phyloP scores from a whole-genome alignment of 2,113 vertebrate genomes.

The Lucifuga dentata region DNA sequence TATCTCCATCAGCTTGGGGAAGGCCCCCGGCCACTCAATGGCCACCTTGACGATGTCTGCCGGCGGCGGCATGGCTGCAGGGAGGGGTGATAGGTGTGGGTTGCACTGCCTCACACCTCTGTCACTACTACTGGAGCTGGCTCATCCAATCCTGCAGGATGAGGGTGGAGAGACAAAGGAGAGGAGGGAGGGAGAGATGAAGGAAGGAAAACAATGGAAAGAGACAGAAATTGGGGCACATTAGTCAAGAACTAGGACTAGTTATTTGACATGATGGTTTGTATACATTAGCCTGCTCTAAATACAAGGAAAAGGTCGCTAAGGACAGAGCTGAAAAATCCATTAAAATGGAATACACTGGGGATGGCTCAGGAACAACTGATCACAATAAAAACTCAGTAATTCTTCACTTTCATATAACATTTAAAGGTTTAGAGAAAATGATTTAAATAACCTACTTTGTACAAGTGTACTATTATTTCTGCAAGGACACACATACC shows the following conservation, averaged over 20 bases:
- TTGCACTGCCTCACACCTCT: slow-evolving; percentile 67
- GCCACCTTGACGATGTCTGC: slow-evolving; percentile 98
- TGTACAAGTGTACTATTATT: not conserved
- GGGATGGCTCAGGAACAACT: not conserved
- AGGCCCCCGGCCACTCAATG: slow-evolving; percentile 96
- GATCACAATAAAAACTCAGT: not conserved
- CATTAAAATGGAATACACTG: not conserved
- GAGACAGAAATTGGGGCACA: slow-evolving; percentile 16
- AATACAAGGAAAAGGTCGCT: slow-evolving; percentile 5
- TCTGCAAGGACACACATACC: not conserved
- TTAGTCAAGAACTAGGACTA: slow-evolving; percentile 25
- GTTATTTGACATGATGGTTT: not conserved
- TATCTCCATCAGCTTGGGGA: slow-evolving; percentile 98
- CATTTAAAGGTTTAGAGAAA: slow-evolving; percentile 1
- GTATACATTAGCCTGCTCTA: not conserved
- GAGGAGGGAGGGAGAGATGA: not conserved
- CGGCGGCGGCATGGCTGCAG: slow-evolving; percentile 91
- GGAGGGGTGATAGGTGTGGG: slow-evolving; percentile 85
- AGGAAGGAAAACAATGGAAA: not conserved
- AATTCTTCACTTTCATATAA: slow-evolving; percentile 19
- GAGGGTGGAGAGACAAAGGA: not conserved
- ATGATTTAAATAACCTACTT: slow-evolving; percentile 1
- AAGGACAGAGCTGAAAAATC: slow-evolving; percentile 28
- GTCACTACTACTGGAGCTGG: slow-evolving; percentile 38
- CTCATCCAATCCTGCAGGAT: slow-evolving; percentile 79